Evolutionary conservation across 2,888 invertebrate species (phyloP), one percentile per base, ranked within the genome.

Genomic region (Drosophila rellima): DNA sequence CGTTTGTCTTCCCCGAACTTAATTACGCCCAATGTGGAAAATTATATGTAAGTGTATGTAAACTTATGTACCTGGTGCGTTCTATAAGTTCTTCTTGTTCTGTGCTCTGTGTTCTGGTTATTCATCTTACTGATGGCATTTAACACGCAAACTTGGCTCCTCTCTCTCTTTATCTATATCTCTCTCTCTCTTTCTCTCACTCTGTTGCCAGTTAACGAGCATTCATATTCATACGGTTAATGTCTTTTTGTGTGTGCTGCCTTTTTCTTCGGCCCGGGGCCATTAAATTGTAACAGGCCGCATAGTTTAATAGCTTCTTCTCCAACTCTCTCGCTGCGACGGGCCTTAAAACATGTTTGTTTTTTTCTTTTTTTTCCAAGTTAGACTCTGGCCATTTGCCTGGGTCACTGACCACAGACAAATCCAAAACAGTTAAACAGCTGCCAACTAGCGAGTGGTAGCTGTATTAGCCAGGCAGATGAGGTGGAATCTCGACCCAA

Each of bases 391-490:
- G 29, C 52, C 52, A 67, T 47, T 51, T 50, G 57, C 45, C 40
- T 80, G 67, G 88, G 85, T 85, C 88, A 88, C 88, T 86, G 88
- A 86, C 85, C 88, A 85, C 66, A 79, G 81, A 87, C 88, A 87
- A 81, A 87, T 79, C 71, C 77, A 71, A 72, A 80, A 84, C 88
- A 77, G 82, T 87, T 82, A 76, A 68, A 60, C 64, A 66, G 56
- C 64, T 47, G 62, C 54, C 74, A 61, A 63, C 63, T 39, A 23
- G 54, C 20, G n/a, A 35, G 13, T 44, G 50, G 44, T 45, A 59
- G 55, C 65, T 54, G 45, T 40, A 13, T 11, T 50, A 40, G 51
- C 51, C 63, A 42, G 31, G n/a, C 35, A 23, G 40, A 31, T n/a
- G 40, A 20, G 42, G 40, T n/a, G 42, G 42, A 42, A 33, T 55